Evolutionary conservation across 92 coral and sea anemone genomes (phyloP).

Genomic region (Blastomussa wellsi): DNA sequence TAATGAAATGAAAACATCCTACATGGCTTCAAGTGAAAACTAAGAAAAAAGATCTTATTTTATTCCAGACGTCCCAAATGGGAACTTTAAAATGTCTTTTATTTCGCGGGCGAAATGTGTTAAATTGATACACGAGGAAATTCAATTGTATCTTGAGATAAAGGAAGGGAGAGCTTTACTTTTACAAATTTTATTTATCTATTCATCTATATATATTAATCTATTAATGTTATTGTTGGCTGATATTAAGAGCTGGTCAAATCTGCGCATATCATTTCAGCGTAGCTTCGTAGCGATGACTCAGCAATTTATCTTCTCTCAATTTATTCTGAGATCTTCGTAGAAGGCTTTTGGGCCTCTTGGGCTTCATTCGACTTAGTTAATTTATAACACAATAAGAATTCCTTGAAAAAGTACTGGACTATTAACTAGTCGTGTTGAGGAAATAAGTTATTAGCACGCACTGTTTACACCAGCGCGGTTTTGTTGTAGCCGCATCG

Average conservation of each 20-base stretch:
- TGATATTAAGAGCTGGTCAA: background rate
- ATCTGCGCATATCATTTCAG: background rate
- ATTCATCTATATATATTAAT: background rate
- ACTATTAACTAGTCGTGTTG: background rate
- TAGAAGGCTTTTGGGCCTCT: background rate
- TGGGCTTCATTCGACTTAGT: background rate
- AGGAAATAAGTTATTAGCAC: background rate
- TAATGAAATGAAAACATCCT: background rate
- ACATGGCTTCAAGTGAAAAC: background rate
- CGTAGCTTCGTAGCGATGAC: background rate
- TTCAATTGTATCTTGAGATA: background rate
- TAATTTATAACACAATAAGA: background rate
- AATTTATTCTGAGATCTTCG: background rate
- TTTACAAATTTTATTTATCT: background rate
- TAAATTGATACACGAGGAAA: background rate
- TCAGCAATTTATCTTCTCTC: too few species aligned
- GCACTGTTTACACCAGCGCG: too few species aligned
- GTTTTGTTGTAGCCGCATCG: too few species aligned
- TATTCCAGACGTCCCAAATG: background rate
- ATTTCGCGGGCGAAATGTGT: conserved; percentile 39
- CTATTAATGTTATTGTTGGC: background rate
- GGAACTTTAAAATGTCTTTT: background rate
- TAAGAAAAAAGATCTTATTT: background rate
- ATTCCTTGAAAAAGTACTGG: background rate
- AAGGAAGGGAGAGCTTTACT: background rate